Conservation (phyloP, 2,888 invertebrate species). For the Nephrotoma appendiculata region DNA sequence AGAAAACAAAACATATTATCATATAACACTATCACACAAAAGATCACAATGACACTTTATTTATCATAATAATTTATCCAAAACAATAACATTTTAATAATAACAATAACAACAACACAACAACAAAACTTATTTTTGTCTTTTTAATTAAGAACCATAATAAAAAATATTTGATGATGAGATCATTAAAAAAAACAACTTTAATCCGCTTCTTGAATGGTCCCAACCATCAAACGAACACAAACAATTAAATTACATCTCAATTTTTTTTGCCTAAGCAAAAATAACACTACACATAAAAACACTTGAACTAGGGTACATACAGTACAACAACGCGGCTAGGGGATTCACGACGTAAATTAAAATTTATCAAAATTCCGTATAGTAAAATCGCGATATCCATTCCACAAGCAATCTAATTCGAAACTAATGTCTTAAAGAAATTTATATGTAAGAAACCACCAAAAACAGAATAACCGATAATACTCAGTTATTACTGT, state of each 20-base stretch:
- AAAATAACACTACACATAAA: neutral
- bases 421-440: neutral
- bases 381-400: neutral
- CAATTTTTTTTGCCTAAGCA: neutral
- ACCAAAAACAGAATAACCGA: neutral
- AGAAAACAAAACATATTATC: neutral
- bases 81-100: neutral
- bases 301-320: neutral
- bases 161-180: neutral
- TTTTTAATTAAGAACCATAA: neutral
- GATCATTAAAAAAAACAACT: neutral
- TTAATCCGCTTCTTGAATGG: neutral
- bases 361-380: neutral
- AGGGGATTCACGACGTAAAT: neutral
- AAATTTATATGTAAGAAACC: neutral
- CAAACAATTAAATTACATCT: neutral
- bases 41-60: neutral
- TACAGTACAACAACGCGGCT: neutral
- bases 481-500: neutral
- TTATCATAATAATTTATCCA: neutral
- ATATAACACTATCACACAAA: neutral
- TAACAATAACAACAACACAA: neutral
- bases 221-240: neutral
- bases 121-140: neutral
- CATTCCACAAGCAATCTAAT: neutral